phyloP scores from a whole-genome alignment of 1,140 invertebrate genomes.

The Drosophila kanapiae region DNA sequence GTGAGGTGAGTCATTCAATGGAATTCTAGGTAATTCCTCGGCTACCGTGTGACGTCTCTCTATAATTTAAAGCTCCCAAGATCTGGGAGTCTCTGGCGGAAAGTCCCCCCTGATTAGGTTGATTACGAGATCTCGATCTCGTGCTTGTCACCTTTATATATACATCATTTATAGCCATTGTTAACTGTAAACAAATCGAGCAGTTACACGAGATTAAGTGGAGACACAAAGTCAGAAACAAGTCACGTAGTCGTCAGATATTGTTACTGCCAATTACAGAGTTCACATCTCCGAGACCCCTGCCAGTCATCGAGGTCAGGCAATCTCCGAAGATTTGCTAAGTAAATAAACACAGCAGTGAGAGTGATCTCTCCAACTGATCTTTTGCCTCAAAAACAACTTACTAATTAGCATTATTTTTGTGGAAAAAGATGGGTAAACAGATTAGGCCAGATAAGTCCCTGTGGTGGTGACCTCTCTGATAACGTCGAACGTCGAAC shows the following conservation, averaged over 20 bases:
- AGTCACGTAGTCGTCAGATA: constrained; percentile 50
- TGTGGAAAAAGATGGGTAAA: constrained; percentile 23
- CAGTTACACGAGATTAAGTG: constrained; percentile 19
- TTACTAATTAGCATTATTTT: constrained; percentile 11
- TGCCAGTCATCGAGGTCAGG: constrained; percentile 29
- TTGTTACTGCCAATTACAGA: constrained; percentile 32
- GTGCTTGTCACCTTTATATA: constrained; percentile 32
- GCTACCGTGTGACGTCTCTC: constrained; percentile 56
- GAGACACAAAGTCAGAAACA: constrained; percentile 10
- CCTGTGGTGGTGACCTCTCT: constrained; percentile 12
- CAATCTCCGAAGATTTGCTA: constrained; percentile 9
- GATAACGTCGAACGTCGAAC: constrained; percentile 12
- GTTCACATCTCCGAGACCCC: constrained; percentile 21
- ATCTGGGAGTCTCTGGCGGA: neutral
- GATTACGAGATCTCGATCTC: constrained; percentile 21
- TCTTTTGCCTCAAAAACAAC: constrained; percentile 14
- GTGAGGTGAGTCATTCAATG: constrained; percentile 48
- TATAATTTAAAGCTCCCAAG: neutral
- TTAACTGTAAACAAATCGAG: constrained; percentile 42
- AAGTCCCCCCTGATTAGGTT: constrained; percentile 12
- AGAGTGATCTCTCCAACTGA: constrained; percentile 32
- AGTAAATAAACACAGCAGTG: constrained; percentile 15
- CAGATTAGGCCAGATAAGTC: constrained; percentile 31
- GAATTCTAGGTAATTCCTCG: constrained; percentile 52
- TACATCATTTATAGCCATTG: constrained; percentile 14